Evolutionary conservation across 2,797 vertebrate genomes (phyloP), one percentile per base, ranked within the genome.

Genomic region (Argyrosomus regius): DNA sequence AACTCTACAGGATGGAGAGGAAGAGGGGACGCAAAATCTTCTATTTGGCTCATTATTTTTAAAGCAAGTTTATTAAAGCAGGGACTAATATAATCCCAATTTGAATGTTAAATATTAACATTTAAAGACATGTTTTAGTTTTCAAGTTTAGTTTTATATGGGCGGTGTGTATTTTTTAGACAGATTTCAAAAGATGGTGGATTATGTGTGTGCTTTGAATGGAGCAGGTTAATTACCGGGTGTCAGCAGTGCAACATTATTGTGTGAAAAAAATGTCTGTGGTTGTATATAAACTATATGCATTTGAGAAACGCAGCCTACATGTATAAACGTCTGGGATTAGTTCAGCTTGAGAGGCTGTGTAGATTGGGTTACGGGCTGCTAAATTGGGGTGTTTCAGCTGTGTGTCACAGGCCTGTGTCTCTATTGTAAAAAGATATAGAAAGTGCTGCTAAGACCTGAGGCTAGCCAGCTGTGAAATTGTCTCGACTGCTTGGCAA

Each of bases 381-480:
- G 85, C 81, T 88, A 86, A 81, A 74, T 87, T 78, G 77, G 82
- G 87, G 80, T 87, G 83, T 91, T 88, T 90, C 84, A 86, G 81
- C 82, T 75, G 74, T 76, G 91, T 89, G 90, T 91, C 83, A 80
- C 88, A 72, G 77, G 82, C 77, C 74, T 65, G 81, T 65, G 84
- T 93, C 84, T 87, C 83, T 82, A 85, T 87, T 91, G 91, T 93
- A 88, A 80, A 85, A 88, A 87, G 88, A 93, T 89, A 90, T 64
- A 86, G 84, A 90, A 88, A 79, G 84, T 73, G 73, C 84, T 62
- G 69, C 89, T 93, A 92, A 95, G 90, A 92, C 91, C 90, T 91
- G 92, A 81, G 92, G 83, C 89, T 69, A 91, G 87, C 89, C 92
- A 91, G 91, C 93, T 93, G 93, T 94, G 92, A 94, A 94, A 94